Evolutionary conservation across 2,888 invertebrate genomes (phyloP), one percentile per base, ranked within the genome.

Genomic region (Drosophila nr. medialis): DNA sequence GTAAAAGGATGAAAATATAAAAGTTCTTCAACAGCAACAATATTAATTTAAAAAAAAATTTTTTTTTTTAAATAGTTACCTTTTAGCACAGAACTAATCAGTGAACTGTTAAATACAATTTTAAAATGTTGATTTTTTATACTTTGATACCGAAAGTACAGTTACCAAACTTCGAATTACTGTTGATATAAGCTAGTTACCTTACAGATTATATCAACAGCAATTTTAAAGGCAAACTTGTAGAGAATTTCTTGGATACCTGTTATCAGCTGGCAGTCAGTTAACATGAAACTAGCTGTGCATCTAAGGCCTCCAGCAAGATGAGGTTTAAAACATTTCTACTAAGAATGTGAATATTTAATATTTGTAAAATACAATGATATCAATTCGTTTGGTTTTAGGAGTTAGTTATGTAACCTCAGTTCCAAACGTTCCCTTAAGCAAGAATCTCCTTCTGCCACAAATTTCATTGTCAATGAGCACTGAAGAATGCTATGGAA

Each of bases 401-500:
- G 10, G 7, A 32, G 27, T 3, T 66, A 29, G 21, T 34, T n/a
- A 34, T 13, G 27, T 13, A 49, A 45, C n/a, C 30, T 49, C 24
- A 24, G 34, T 2, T 27, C 18, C 13, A 54, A 6, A 6, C 36
- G 34, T n/a, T 51, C 36, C 21, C 18, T 6, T 38, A 36, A 1
- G 18, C 29, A 27, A 21, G 36, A 36, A 42, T 48, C 32, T 36
- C 10, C 15, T 24, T 30, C 40, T 11, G 11, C 6, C 27, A 7
- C 8, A 58, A 38, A 34, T 4, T 40, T 30, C 34, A 45, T 77
- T 77, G 70, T 70, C 21, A 21, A 10, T n/a, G 42, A 7, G 40
- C 74, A 70, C 5, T 54, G 55, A 70, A 59, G 70, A 70, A 59
- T 64, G 66, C 49, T 29, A 24, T 15, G 49, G 59, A 48, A 77